Percentiles rank a stretch among this genome's conserved stretches.
These are phyloP conservation scores for Chironomus tentans DNA, from an alignment of 2,888 invertebrate species.

Conservation along the genomic window DNA sequence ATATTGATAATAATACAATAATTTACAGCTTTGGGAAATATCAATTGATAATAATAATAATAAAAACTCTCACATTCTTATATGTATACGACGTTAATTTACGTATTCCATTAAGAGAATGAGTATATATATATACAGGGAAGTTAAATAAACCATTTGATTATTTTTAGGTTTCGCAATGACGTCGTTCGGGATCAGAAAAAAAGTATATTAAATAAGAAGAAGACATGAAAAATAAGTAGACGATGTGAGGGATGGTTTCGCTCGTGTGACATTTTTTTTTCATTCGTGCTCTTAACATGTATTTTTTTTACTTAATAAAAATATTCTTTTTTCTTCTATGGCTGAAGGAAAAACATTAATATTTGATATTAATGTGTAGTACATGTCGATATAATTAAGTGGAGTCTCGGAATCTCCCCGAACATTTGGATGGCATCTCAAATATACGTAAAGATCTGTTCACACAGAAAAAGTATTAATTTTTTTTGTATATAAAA, in stretches of 20 bases:
- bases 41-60: too few relatives aligned
- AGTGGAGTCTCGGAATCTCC: slow-evolving; percentile 1
- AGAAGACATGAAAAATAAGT: background rate
- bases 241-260: background rate
- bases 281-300: background rate
- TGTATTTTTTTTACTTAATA: background rate
- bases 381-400: background rate
- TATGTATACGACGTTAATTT: too few relatives aligned
- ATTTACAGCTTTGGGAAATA: too few relatives aligned
- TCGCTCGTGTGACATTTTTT: slow-evolving; percentile 3
- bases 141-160: slow-evolving; percentile 11
- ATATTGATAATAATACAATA: too few relatives aligned
- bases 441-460: background rate
- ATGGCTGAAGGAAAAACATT: background rate
- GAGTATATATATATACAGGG: background rate
- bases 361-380: background rate
- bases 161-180: slow-evolving; percentile 24
- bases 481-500: background rate
- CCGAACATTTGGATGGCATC: slow-evolving; percentile 3
- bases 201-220: background rate
- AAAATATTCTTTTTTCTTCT: too few relatives aligned
- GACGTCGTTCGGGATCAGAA: slow-evolving; percentile 13
- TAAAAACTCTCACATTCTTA: too few relatives aligned
- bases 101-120: too few relatives aligned
- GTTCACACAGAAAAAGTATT: background rate